Base-by-base conservation (phyloP, 2,797 vertebrate genomes). In the Nannoperca obscura region DNA sequence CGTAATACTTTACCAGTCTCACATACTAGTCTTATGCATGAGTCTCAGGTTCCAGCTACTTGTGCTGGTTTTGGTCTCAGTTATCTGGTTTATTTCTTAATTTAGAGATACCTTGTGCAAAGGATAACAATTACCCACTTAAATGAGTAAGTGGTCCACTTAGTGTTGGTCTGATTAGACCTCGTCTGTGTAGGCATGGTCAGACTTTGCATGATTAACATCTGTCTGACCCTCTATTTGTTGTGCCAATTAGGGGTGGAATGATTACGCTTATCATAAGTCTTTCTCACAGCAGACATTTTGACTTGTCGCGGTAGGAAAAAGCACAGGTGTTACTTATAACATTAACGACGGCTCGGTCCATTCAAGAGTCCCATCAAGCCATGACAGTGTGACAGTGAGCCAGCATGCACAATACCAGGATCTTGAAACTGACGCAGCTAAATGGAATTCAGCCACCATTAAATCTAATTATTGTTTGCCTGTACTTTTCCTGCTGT, bases 161-260 rank as follows among this genome's bases (percentile, higher is more conserved):
- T 14, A 34, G 1, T 30, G 27, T 13, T 69, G 20, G 12, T 12
- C 38, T 57, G 13, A 34, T 20, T n/a, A 69, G 12, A 27, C 15
- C 12, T 46, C 11, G 5, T 55, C 44, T 61, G 17, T n/a, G 65
- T 17, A n/a, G 30, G 30, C 2, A 3, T 36, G n/a, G 24, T 64
- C 19, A 42, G 32, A 78, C 47, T 65, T 36, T 30, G 40, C 17
- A 32, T 66, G 66, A 62, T 38, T 63, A 46, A 61, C 66, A 54
- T 73, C 54, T 69, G 58, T 46, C 69, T 71, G 54, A 68, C 15
- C 62, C 47, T 59, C 57, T 60, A 32, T 52, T 58, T 69, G 67
- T 47, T 46, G 68, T 38, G 54, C 20, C 44, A 14, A 17, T 77
- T 24, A 68, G 7, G 27, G 7, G 42, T 61, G 40, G 13, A 64